Conservation (phyloP, 2,888 invertebrate species). For the Leucoptera coffeella region DNA sequence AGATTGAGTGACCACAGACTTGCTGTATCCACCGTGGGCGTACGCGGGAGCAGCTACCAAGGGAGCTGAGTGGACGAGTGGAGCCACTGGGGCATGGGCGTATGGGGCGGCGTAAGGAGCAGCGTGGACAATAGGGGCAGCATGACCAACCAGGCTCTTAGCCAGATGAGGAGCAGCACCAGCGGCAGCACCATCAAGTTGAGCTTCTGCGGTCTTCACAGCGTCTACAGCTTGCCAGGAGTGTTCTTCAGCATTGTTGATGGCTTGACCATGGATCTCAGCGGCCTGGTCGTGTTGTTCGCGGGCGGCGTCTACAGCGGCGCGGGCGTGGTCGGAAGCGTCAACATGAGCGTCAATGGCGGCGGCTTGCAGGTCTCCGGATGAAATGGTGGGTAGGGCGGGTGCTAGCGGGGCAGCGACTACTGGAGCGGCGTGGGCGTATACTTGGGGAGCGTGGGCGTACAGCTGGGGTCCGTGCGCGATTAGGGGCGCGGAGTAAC, state of each 20-base stretch:
- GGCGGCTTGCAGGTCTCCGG: constrained; percentile 35
- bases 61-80: constrained; percentile 5
- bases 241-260: constrained; percentile 44
- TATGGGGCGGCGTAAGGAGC: constrained; percentile 8
- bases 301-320: constrained; percentile 32
- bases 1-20: constrained; percentile 24
- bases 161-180: constrained; percentile 37
- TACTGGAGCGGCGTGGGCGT: constrained; percentile 11
- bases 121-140: constrained; percentile 10
- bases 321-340: constrained; percentile 38
- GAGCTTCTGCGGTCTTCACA: constrained; percentile 35
- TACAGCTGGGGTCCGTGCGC: constrained; percentile 27
- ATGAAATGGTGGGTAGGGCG: constrained; percentile 34
- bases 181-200: constrained; percentile 39
- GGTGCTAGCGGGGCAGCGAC: constrained; percentile 16
- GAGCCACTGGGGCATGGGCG: constrained; percentile 10
- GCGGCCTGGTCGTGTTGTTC: constrained; percentile 40
- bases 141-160: constrained; percentile 35
- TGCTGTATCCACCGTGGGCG: constrained; percentile 10
- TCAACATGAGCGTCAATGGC: constrained; percentile 42
- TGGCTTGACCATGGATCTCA: constrained; percentile 34
- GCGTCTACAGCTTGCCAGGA: constrained; percentile 42
- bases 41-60: constrained; percentile 10
- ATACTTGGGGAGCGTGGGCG: constrained; percentile 16
- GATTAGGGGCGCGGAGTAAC: constrained; percentile 23